A percentile compares a stretch with the other conserved stretches of the same genome.
Evolutionary conservation across 2,113 vertebrate genomes (phyloP).

Genomic region (Choloepus hoffmanni): DNA sequence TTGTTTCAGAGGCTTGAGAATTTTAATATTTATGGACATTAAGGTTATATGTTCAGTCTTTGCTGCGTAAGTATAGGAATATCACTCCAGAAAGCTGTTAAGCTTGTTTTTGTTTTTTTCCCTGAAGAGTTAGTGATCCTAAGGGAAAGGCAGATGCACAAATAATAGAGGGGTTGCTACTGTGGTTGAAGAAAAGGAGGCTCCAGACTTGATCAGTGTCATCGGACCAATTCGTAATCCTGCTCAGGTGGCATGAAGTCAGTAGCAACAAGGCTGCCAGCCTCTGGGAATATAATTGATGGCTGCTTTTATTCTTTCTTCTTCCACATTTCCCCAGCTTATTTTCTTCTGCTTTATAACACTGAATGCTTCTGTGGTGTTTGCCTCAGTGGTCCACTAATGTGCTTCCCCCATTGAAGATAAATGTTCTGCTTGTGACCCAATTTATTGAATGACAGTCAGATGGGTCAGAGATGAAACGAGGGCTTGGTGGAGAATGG

Average conservation of each 20-base stretch:
- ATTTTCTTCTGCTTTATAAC: not conserved
- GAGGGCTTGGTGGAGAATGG: fast-evolving
- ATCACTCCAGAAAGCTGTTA: not conserved
- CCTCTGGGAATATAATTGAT: not conserved
- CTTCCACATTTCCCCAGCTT: not conserved
- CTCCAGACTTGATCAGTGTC: not conserved
- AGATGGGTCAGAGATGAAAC: not conserved
- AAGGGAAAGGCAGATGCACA: not conserved
- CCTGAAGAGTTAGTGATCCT: not conserved
- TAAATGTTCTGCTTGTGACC: not conserved
- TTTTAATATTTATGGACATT: not conserved
- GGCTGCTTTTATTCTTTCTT: not conserved
- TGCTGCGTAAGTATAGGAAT: not conserved
- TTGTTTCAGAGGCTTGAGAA: not conserved
- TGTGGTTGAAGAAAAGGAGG: not conserved
- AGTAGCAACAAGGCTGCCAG: no score
- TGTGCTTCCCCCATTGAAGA: not conserved
- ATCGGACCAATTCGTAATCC: not conserved
- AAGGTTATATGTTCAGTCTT: not conserved
- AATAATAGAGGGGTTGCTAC: no score
- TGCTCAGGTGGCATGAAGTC: not conserved
- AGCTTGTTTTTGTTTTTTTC: not conserved
- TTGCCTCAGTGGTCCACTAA: not conserved
- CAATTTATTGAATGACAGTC: not conserved
- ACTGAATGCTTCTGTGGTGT: not conserved